Base-by-base conservation (phyloP, 2,888 invertebrate species). In the Stegana nigrithorax region DNA sequence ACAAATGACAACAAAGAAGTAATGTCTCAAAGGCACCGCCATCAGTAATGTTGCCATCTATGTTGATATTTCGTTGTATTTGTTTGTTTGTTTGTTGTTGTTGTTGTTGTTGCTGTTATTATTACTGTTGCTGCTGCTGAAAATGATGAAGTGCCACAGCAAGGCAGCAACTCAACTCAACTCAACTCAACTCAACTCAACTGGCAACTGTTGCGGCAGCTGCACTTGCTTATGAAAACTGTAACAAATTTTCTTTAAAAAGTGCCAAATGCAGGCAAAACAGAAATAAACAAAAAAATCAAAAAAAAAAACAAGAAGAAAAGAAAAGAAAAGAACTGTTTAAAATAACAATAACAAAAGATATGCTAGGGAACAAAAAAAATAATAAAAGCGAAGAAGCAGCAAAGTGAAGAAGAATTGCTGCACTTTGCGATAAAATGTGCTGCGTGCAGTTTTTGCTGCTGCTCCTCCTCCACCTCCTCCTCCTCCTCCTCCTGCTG, bases 31-130 rank as follows among this genome's bases (percentile, higher is more conserved):
- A n/a, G n/a, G n/a, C n/a, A n/a, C n/a, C n/a, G n/a, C n/a, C n/a
- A n/a, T 75, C 78, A 75, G 79, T 79, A 80, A 75, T 79, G 78
- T 79, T 79, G 80, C 80, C 78, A 78, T 78, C 75, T 78, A 78
- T 75, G 72, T 75, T 75, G 75, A 79, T 78, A 75, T 75, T 75
- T 75, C 78, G 69, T 77, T 79, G 72, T n/a, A n/a, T n/a, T n/a
- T n/a, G n/a, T n/a, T n/a, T n/a, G n/a, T n/a, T n/a, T n/a, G n/a
- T n/a, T n/a, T 72, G 80, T 73, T 79, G 76, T 6, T 32, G 21
- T 14, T 19, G 25, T 14, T 53, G 29, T 19, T 21, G 36, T 4
- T 32, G 53, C 32, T 17, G 29, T n/a, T 73, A n/a, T n/a, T 36
- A 2, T n/a, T 36, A 36, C n/a, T n/a, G n/a, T n/a, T 36, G 10